Evolutionary conservation across 2,888 invertebrate genomes (phyloP), one percentile per base, ranked within the genome.

Genomic region (Seladonia tumulorum): DNA sequence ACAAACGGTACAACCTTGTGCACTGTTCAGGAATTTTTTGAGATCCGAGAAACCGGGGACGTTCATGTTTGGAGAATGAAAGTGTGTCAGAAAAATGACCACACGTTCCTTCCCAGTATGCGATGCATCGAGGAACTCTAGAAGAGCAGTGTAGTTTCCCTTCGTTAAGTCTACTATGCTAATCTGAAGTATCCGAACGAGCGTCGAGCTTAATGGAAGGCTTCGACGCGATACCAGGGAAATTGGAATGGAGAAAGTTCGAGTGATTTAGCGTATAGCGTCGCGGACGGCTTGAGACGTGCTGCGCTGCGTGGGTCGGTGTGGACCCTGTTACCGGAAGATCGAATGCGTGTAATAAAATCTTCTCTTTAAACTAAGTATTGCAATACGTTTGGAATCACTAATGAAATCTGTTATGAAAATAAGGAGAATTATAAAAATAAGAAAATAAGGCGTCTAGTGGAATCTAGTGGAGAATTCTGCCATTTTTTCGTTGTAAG

Each of bases 141-240:
- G 60, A 16, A 47, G 66, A 76, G 16, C 18, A 16, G 29, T 8
- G n/a, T 45, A 57, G 76, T 72, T 71, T 60, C 29, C 68, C 47
- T 57, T 74, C 66, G 78, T 73, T 73, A 63, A 68, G n/a, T 16
- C 16, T 42, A 25, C 45, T 70, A 74, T 80, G 80, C 25, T 83
- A 76, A 81, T 35, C 16, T 71, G 5, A 42, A 5, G 42, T 71
- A 74, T 29, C 42, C 63, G 57, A 57, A n/a, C 57, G 57, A 57
- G 12, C 57, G 57, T 12, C 1, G 63, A 45, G 63, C 35, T n/a
- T 53, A 81, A 83, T 76, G 71, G 71, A n/a, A 53, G 49, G 29
- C 42, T 39, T 71, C 60, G 29, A 14, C 39, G n/a, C n/a, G 22
- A 29, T 71, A 42, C 5, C 71, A 71, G 16, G 71, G 47, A 71